phyloP scores from a whole-genome alignment of 2,888 invertebrate species.

The Euphydryas editha region DNA sequence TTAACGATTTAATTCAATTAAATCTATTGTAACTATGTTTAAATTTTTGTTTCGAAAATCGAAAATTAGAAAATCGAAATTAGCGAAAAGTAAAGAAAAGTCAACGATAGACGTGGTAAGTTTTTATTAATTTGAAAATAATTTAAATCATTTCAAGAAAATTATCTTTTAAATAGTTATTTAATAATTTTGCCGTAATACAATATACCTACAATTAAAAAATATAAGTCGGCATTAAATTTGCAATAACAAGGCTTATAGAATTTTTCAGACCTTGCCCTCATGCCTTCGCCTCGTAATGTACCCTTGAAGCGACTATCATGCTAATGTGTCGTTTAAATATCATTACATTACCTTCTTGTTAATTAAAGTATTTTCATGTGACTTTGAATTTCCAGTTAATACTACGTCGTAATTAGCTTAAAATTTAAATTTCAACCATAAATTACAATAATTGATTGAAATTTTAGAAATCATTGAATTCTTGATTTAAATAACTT shows the following conservation, averaged over 20 bases:
- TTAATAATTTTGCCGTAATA: not conserved
- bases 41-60: constrained; percentile 24
- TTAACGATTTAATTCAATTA: constrained; percentile 11
- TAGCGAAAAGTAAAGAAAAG: constrained; percentile 7
- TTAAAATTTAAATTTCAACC: not conserved
- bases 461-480: not conserved
- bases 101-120: constrained; percentile 25
- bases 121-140: not conserved
- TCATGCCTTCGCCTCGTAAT: constrained; percentile 8
- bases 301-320: constrained; percentile 9
- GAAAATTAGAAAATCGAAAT: constrained; percentile 23
- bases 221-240: not conserved
- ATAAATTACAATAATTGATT: no score
- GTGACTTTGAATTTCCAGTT: constrained; percentile 6
- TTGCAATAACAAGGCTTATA: constrained; percentile 1
- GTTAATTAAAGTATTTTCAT: constrained; percentile 10
- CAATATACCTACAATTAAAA: constrained; percentile 9
- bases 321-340: constrained; percentile 14
- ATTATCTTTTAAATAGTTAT: no score
- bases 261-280: constrained; percentile 13
- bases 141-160: not conserved
- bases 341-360: constrained; percentile 8
- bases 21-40: constrained; percentile 19
- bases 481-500: not conserved
- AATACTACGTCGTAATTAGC: not conserved